Conservation (phyloP, 2,888 invertebrate species). For the Apomyelois bistriatella region DNA sequence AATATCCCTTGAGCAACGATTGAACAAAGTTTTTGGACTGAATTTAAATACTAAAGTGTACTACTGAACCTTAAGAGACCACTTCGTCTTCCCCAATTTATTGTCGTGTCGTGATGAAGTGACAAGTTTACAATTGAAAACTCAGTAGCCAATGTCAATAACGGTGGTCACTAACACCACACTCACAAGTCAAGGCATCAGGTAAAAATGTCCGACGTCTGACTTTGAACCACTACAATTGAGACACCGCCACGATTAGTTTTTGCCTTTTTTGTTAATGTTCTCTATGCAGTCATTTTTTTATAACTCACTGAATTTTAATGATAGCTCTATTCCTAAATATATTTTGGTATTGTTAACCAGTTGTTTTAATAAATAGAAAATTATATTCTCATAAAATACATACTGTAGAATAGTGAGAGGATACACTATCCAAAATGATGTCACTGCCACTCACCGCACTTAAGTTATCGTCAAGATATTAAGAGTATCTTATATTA, state of each 20-base stretch:
- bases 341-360: no score
- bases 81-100: no score
- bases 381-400: neutral
- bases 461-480: slow-evolving; percentile 18
- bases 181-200: no score
- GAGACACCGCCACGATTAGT: neutral
- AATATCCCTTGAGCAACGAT: no score
- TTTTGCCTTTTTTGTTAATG: slow-evolving; percentile 8
- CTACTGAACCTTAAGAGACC: no score
- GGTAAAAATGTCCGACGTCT: slow-evolving; percentile 2
- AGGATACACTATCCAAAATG: no score
- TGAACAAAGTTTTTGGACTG: no score
- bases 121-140: slow-evolving; percentile 26
- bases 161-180: neutral
- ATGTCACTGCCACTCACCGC: slow-evolving; percentile 13
- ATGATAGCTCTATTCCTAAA: neutral
- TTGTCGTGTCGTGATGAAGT: slow-evolving; percentile 46
- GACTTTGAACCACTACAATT: neutral
- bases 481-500: slow-evolving; percentile 14
- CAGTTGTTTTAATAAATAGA: no score
- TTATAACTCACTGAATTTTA: neutral
- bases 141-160: neutral
- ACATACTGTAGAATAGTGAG: no score
- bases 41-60: no score
- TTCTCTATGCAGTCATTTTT: neutral